Evolutionary conservation across 2,113 vertebrate species (phyloP).

Genomic region (Notothenia rossii): DNA sequence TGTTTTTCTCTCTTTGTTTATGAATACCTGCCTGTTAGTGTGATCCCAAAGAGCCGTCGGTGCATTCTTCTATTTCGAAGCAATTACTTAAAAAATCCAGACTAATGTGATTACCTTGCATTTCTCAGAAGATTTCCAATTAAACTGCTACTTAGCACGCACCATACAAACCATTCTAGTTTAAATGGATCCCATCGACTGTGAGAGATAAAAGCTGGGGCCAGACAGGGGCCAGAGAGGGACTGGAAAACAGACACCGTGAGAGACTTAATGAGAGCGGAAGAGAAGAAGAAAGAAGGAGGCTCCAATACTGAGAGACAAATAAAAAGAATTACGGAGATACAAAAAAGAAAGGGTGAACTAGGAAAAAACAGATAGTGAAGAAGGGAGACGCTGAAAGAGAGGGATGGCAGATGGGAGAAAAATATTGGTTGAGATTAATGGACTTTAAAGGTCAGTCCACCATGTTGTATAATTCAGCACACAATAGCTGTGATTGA

Average conservation of each 20-base stretch:
- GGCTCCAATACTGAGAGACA: conserved; percentile 19
- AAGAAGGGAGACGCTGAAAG: conserved; percentile 27
- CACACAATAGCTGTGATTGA: conserved; percentile 82
- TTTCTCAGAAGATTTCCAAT: conserved; percentile 74
- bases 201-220: conserved; percentile 64
- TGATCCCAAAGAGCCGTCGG: conserved; percentile 25
- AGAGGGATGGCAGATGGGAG: conserved; percentile 75
- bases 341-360: conserved; percentile 48
- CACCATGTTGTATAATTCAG: conserved; percentile 84
- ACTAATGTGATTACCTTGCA: conserved; percentile 67
- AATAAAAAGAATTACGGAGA: conserved; percentile 44
- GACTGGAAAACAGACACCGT: conserved; percentile 43
- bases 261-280: conserved; percentile 59
- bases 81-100: conserved; percentile 69
- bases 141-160: conserved; percentile 64
- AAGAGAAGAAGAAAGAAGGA: conserved; percentile 21
- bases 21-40: conserved; percentile 45
- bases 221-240: conserved; percentile 59
- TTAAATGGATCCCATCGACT: conserved; percentile 66
- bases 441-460: conserved; percentile 85
- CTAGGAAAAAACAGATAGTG: conserved; percentile 67
- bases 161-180: conserved; percentile 56
- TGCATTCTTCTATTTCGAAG: conserved; percentile 47
- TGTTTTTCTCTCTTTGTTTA: conserved; percentile 57
- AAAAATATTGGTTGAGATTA: conserved; percentile 82